Evolutionary conservation across 30 jellyfish, hydroid and myxozoan genomes (phyloP).

Genomic region (Hydra vulgaris): DNA sequence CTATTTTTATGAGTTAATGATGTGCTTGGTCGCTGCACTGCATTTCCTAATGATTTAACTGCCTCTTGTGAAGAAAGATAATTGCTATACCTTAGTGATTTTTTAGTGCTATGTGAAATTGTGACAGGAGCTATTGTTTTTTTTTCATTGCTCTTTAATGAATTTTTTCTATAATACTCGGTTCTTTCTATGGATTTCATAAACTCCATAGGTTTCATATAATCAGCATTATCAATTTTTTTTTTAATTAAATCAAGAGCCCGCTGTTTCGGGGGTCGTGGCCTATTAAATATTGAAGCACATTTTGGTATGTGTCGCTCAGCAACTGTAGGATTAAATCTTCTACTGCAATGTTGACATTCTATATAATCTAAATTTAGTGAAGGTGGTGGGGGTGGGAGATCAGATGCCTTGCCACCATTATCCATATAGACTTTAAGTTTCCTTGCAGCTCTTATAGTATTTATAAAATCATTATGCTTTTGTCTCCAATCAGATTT

Average conservation of each 20-base stretch:
- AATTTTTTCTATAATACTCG: neutral
- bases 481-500: slow-evolving; percentile 79
- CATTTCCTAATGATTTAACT: neutral
- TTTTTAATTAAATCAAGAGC: slow-evolving; percentile 49
- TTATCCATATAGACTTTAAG: slow-evolving; percentile 45
- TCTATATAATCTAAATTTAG: slow-evolving; percentile 64
- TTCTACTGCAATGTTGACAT: slow-evolving; percentile 64
- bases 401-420: slow-evolving; percentile 93
- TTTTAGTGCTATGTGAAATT: neutral
- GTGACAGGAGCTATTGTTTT: neutral
- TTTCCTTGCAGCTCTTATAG: slow-evolving; percentile 75
- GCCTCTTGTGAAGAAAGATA: neutral
- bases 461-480: slow-evolving; percentile 57
- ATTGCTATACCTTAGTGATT: neutral
- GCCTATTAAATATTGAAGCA: slow-evolving; percentile 48
- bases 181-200: neutral
- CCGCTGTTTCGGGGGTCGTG: slow-evolving; percentile 73
- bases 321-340: slow-evolving; percentile 85
- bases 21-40: neutral
- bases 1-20: neutral
- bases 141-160: no score
- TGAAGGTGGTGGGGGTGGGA: slow-evolving; percentile 97
- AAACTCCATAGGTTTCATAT: no score
- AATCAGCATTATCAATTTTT: no score
- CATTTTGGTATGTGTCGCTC: slow-evolving; percentile 91